Evolutionary conservation across 2,113 vertebrate species (phyloP).

Genomic region (Phoxinus phoxinus): DNA sequence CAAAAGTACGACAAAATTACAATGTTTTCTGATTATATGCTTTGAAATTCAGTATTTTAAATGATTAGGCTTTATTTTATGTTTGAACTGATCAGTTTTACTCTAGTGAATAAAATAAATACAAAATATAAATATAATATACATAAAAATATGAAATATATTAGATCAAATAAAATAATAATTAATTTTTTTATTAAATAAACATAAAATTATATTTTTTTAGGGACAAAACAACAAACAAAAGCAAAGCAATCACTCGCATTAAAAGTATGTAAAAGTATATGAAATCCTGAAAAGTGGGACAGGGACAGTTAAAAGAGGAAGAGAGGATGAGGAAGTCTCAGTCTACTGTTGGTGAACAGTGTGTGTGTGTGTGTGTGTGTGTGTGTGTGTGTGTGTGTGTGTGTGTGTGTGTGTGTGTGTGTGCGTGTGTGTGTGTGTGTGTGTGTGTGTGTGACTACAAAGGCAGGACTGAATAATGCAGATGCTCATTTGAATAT

Average conservation of each 20-base stretch:
- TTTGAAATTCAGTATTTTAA: background rate
- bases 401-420: background rate
- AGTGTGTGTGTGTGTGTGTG: background rate
- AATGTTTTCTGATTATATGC: background rate
- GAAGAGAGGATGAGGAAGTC: background rate
- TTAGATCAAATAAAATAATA: background rate
- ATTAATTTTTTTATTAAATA: no score
- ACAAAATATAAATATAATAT: background rate
- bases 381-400: background rate
- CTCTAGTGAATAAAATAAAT: background rate
- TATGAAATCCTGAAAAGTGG: background rate
- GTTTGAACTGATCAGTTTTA: background rate
- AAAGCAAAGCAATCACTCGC: no score
- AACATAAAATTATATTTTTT: no score
- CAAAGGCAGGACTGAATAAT: slow-evolving; percentile 44
- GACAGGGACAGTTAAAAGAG: background rate
- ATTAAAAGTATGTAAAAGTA: no score
- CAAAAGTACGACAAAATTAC: background rate
- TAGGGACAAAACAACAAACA: no score
- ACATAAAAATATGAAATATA: background rate
- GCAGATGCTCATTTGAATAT: slow-evolving; percentile 58
- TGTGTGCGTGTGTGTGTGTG: background rate
- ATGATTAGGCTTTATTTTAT: background rate
- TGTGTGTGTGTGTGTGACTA: slow-evolving; percentile 33
- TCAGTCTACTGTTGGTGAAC: slow-evolving; percentile 20